Percentiles rank a stretch among this genome's conserved stretches.
phyloP scores from a whole-genome alignment of 2,113 vertebrate species.

The Euleptes europaea region DNA sequence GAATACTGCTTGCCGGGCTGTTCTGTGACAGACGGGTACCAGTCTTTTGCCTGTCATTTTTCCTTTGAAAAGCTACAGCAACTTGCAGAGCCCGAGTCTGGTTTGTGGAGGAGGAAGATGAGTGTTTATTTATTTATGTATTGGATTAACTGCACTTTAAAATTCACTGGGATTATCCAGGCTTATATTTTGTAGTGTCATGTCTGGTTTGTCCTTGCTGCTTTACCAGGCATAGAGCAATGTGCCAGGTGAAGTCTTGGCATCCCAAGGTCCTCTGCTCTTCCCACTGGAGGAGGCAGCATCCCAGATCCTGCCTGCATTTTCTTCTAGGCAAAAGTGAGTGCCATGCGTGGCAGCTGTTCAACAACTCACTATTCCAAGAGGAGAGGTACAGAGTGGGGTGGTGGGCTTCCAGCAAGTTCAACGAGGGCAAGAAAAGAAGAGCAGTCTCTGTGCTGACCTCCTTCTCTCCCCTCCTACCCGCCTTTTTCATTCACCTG shows the following conservation, averaged over 20 bases:
- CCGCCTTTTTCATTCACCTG: background rate
- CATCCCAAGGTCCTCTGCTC: background rate
- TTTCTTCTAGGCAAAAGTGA: background rate
- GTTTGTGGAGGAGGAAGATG: too few relatives aligned
- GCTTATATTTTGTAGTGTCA: too few relatives aligned
- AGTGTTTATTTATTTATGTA: too few relatives aligned
- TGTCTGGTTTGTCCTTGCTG: too few relatives aligned
- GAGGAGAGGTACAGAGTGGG: background rate
- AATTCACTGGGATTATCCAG: too few relatives aligned
- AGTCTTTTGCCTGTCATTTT: too few relatives aligned
- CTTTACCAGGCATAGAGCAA: background rate
- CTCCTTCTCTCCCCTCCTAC: background rate
- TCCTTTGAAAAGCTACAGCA: too few relatives aligned
- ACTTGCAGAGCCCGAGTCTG: too few relatives aligned
- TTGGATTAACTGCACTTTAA: too few relatives aligned
- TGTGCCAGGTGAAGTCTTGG: background rate
- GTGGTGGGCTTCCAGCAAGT: background rate
- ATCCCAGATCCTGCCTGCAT: background rate
- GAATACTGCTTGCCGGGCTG: too few relatives aligned
- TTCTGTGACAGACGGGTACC: too few relatives aligned
- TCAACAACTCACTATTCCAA: background rate
- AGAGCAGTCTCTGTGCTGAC: background rate
- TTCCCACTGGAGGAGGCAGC: background rate
- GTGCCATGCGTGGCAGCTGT: background rate
- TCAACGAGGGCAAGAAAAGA: background rate